Percentiles rank a stretch among this genome's conserved stretches.
phyloP scores from a whole-genome alignment of 53 echinoderm and acorn worm genomes.

The Astropecten irregularis region DNA sequence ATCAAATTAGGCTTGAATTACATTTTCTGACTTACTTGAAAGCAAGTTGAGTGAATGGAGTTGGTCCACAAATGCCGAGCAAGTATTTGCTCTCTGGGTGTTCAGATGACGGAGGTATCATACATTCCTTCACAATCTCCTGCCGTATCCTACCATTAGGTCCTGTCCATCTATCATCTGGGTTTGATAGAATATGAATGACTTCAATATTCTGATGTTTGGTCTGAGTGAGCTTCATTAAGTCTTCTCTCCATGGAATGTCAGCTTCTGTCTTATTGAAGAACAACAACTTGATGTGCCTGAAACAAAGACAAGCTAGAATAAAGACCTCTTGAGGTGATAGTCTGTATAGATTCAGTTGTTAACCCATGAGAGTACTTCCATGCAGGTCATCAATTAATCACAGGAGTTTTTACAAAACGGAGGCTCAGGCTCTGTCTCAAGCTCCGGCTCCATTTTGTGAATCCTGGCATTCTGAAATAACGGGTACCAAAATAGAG shows the following conservation, averaged over 20 bases:
- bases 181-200: constrained; percentile 75
- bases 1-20: not conserved
- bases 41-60: constrained; percentile 77
- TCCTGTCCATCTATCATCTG: constrained; percentile 71
- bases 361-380: no score
- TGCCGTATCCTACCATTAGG: constrained; percentile 69
- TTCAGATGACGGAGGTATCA: constrained; percentile 24
- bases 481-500: no score
- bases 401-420: no score
- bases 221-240: not conserved
- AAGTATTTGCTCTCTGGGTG: not conserved
- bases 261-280: constrained; percentile 93
- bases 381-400: no score
- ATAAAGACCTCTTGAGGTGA: no score
- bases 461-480: no score
- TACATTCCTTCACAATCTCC: constrained; percentile 61
- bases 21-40: constrained; percentile 51
- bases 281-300: constrained; percentile 69
- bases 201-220: constrained; percentile 59
- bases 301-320: not conserved
- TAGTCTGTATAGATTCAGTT: no score
- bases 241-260: constrained; percentile 79
- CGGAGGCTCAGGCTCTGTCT: no score
- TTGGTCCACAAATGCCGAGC: constrained; percentile 87
- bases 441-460: no score